A percentile compares a stretch with the other conserved stretches of the same genome.
Conservation (phyloP, 2,888 invertebrate genomes). For the Bombylius major region DNA sequence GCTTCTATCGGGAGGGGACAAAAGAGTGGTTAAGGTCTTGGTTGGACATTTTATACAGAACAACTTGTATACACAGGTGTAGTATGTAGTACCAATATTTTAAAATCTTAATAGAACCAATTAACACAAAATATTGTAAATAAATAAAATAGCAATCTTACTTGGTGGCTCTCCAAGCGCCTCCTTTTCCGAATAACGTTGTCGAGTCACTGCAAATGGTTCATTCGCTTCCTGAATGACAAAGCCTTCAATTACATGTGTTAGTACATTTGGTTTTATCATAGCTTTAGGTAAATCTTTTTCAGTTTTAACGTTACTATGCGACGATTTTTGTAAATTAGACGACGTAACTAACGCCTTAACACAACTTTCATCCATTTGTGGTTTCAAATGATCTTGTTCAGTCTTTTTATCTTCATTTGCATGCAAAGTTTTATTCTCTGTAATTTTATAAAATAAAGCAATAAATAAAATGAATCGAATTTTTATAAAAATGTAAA, state of each 20-base stretch:
- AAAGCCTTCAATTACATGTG: constrained; percentile 93
- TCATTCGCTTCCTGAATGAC: constrained; percentile 91
- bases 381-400: not conserved
- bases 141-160: constrained; percentile 25
- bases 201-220: constrained; percentile 69
- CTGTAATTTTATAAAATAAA: not conserved
- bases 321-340: constrained; percentile 8
- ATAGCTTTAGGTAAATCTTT: constrained; percentile 66
- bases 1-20: too few relatives aligned
- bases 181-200: constrained; percentile 47
- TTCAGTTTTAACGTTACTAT: constrained; percentile 26
- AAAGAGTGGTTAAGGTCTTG: too few relatives aligned
- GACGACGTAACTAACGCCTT: not conserved
- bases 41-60: too few relatives aligned
- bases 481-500: not conserved
- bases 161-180: constrained; percentile 62
- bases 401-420: not conserved
- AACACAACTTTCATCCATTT: not conserved
- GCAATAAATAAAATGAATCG: not conserved
- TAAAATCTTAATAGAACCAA: not conserved
- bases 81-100: not conserved
- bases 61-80: too few relatives aligned
- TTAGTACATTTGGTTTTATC: constrained; percentile 90
- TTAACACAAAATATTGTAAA: not conserved
- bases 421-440: not conserved